Evolutionary conservation across 1,140 invertebrate species (phyloP).

Genomic region (Panagrolaimus sp.): DNA sequence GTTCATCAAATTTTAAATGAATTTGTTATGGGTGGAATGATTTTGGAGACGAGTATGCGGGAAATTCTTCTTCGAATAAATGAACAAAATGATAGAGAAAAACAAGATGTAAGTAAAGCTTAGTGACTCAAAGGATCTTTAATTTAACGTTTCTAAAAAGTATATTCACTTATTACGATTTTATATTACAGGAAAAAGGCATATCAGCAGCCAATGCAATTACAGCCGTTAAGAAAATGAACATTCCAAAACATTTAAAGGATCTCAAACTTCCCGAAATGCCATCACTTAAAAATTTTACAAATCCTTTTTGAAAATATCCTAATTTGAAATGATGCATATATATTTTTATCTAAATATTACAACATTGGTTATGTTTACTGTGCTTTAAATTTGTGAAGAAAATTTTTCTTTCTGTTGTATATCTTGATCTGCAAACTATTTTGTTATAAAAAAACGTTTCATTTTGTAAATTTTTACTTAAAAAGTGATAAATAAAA

Average conservation of each 20-base stretch:
- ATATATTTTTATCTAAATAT: too few species aligned
- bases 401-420: too few species aligned
- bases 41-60: constrained; percentile 97
- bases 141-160: too few species aligned
- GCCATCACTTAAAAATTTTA: constrained; percentile 71
- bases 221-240: constrained; percentile 98
- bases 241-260: constrained; percentile 95
- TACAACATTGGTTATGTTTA: too few species aligned
- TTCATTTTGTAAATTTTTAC: too few species aligned
- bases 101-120: constrained; percentile 75
- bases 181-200: not conserved
- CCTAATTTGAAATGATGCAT: too few species aligned
- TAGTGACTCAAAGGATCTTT: too few species aligned
- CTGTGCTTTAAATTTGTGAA: too few species aligned
- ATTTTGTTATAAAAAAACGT: too few species aligned
- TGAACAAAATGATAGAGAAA: constrained; percentile 95
- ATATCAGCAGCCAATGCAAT: constrained; percentile 75
- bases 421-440: too few species aligned
- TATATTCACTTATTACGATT: too few species aligned
- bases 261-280: constrained; percentile 97
- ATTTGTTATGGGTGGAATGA: constrained; percentile 98
- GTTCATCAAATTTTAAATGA: constrained; percentile 97
- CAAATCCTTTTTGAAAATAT: constrained; percentile 58
- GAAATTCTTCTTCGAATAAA: constrained; percentile 92
- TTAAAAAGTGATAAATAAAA: too few species aligned